phyloP scores from a whole-genome alignment of 2,797 vertebrate genomes.

The Poeciliopsis gracilis region DNA sequence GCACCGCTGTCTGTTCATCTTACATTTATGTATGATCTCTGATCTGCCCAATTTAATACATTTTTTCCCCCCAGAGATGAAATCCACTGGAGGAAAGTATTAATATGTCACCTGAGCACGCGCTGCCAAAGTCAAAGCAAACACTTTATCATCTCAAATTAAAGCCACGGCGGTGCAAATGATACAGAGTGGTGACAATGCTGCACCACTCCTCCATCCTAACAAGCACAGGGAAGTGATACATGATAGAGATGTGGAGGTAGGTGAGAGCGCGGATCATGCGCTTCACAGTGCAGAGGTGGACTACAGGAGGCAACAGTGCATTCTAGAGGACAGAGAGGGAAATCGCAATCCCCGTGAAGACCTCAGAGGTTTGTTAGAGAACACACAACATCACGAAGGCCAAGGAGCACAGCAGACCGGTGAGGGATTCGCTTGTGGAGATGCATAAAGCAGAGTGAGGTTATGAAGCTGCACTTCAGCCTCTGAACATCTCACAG shows the following conservation, averaged over 20 bases:
- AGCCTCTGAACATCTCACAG: not conserved
- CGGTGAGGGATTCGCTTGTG: not conserved
- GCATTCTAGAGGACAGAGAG: constrained; percentile 62
- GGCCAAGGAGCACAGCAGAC: not conserved
- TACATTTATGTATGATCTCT: constrained; percentile 64
- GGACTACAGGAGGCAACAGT: constrained; percentile 70
- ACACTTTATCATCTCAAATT: constrained; percentile 59
- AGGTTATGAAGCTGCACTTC: not conserved
- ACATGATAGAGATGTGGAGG: constrained; percentile 52
- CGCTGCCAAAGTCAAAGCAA: constrained; percentile 33
- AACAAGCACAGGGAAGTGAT: constrained; percentile 51
- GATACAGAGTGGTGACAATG: constrained; percentile 51
- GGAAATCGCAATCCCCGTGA: constrained; percentile 7
- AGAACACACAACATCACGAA: not conserved
- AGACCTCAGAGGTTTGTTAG: not conserved
- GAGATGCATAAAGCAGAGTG: not conserved
- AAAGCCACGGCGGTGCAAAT: constrained; percentile 48
- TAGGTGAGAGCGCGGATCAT: constrained; percentile 50
- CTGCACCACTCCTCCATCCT: constrained; percentile 48
- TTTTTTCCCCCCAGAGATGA: constrained; percentile 37
- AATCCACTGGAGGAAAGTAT: constrained; percentile 46
- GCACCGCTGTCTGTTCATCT: constrained; percentile 30
- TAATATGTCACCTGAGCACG: constrained; percentile 51
- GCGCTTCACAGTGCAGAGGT: constrained; percentile 29
- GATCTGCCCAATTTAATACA: constrained; percentile 52